These are phyloP conservation scores for Thymelicus lineola DNA, from an alignment of 2,888 invertebrate species.

Conservation along the genomic window DNA sequence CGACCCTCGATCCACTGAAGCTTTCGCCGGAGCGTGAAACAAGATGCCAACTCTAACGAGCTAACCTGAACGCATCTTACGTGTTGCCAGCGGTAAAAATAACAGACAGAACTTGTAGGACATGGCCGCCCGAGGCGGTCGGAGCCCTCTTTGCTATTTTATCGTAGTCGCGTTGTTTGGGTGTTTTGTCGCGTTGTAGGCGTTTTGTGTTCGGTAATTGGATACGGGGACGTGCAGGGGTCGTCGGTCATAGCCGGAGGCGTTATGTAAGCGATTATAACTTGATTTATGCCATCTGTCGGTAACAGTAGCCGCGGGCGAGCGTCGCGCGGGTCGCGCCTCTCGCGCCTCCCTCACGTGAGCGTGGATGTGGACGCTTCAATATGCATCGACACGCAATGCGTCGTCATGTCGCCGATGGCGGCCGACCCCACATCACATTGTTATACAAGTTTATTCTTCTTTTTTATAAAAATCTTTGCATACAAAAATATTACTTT, in stretches of 20 bases:
- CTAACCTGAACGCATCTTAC: slow-evolving; percentile 62
- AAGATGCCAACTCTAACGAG: slow-evolving; percentile 69
- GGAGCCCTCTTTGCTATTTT: slow-evolving; percentile 48
- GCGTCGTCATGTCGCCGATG: slow-evolving; percentile 7
- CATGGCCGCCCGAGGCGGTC: slow-evolving; percentile 48
- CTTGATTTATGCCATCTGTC: slow-evolving; percentile 60
- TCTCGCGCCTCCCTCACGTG: slow-evolving; percentile 47
- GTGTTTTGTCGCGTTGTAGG: slow-evolving; percentile 50
- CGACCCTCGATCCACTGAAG: slow-evolving; percentile 60
- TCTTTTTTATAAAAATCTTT: too few species aligned
- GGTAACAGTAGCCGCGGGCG: slow-evolving; percentile 50
- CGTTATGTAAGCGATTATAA: slow-evolving; percentile 56
- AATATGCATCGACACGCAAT: slow-evolving; percentile 39
- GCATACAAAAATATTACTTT: too few species aligned
- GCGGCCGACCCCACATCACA: not conserved
- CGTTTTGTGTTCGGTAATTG: slow-evolving; percentile 57
- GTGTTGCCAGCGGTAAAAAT: slow-evolving; percentile 60
- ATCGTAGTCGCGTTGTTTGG: slow-evolving; percentile 52
- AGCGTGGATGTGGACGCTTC: slow-evolving; percentile 28
- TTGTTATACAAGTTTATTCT: not conserved
- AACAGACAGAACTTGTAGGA: slow-evolving; percentile 53
- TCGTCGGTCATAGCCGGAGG: slow-evolving; percentile 51
- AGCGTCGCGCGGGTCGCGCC: slow-evolving; percentile 34
- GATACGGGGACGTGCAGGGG: slow-evolving; percentile 47
- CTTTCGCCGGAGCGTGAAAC: slow-evolving; percentile 62